Evolutionary conservation across 2,888 invertebrate species (phyloP), one percentile per base, ranked within the genome.

Genomic region (Zygaena filipendulae): DNA sequence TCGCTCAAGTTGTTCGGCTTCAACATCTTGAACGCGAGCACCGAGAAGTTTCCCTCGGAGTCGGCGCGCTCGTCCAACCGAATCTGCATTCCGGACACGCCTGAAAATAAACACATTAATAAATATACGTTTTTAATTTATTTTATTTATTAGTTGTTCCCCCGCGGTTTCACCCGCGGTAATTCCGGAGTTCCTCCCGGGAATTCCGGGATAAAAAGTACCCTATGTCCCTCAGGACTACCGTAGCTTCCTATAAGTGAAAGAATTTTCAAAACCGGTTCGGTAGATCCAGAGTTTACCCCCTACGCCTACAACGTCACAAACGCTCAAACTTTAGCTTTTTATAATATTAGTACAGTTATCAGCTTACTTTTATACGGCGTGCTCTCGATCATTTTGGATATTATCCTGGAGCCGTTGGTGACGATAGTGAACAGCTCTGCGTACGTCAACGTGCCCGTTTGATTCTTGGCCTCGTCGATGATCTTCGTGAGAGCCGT

Each of bases 41-140:
- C 91, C 0, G 97, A 95, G 77, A 95, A 98, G 68, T 98, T 98
- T 5, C 97, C 97, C 63, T 97, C 95, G 0, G 97, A 97, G 66
- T 98, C 97, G 2, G 97, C 98, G 46, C 91, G 87, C 45, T 88
- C 84, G 77, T 98, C 96, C 42, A 98, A 84, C 43, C 91, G 91
- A 50, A 97, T 95, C 36, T 89, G 90, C 57, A 95, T 91, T 10
- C 98, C 98, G 29, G 95, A 92, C 49, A 97, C 88, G 85, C 97
- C 97, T 97, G 51, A 1, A 20, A 47, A 46, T 33, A 33, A 41
- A 37, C 16, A 11, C 11, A 6, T 20, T 36, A 19, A 23, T 29
- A 25, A 20, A 10, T 13, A 10, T 11, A 10, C 6, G 3, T 13
- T 13, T 11, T 14, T 14, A n/a, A 14, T 16, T 10, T 21, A 16